Percentiles rank a stretch among this genome's conserved stretches.
Evolutionary conservation across 2,888 invertebrate genomes (phyloP).

Genomic region (Drosophila nigricruria): DNA sequence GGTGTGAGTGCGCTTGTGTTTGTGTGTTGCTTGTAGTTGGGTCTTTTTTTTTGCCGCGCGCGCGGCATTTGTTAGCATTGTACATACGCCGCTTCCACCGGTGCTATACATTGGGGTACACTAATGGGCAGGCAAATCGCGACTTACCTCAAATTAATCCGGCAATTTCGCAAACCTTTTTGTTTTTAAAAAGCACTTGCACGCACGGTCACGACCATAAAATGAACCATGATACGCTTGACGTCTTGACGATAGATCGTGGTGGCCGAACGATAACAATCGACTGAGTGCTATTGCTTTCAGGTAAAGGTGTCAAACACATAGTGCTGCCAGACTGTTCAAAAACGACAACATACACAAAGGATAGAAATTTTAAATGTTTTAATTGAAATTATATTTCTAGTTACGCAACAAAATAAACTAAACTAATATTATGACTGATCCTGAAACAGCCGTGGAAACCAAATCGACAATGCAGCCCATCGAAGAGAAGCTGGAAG

Average conservation of each 20-base stretch:
- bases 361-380: slow-evolving; percentile 27
- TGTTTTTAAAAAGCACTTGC: slow-evolving; percentile 24
- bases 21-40: slow-evolving; percentile 38
- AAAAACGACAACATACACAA: slow-evolving; percentile 10
- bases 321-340: slow-evolving; percentile 30
- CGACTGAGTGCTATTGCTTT: background rate
- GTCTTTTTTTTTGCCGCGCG: slow-evolving; percentile 50
- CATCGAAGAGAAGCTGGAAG: background rate
- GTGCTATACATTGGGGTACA: too few species aligned
- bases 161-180: slow-evolving; percentile 2
- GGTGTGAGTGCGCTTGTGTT: slow-evolving; percentile 2
- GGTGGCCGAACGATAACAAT: slow-evolving; percentile 17
- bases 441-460: background rate
- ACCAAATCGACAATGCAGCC: background rate
- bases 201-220: slow-evolving; percentile 40
- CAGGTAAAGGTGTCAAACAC: background rate
- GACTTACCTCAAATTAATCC: slow-evolving; percentile 37
- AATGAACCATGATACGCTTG: slow-evolving; percentile 43
- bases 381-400: slow-evolving; percentile 17
- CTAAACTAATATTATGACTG: slow-evolving; percentile 21
- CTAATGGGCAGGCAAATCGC: too few species aligned
- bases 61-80: slow-evolving; percentile 24
- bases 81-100: background rate
- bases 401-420: slow-evolving; percentile 38
- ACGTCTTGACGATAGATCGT: slow-evolving; percentile 24